Percentiles rank a stretch among this genome's conserved stretches.
phyloP scores from a whole-genome alignment of 2,888 invertebrate genomes.

The Trichogramma evanescens region DNA sequence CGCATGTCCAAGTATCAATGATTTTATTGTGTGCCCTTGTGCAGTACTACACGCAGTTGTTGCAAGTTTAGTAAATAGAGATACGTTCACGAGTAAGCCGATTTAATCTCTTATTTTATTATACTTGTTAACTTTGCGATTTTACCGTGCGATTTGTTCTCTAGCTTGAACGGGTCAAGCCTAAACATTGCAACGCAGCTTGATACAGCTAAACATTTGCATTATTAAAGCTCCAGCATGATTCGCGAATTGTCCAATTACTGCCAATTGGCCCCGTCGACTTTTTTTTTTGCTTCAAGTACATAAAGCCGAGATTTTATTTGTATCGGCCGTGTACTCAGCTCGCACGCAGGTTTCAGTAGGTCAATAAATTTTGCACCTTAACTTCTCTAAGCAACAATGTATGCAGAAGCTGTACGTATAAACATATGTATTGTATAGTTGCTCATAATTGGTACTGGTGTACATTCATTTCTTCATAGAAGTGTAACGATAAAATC shows the following conservation, averaged over 20 bases:
- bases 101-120: conserved; percentile 13
- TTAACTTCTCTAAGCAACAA: neutral
- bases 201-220: neutral
- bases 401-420: conserved; percentile 9
- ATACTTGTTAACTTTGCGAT: conserved; percentile 7
- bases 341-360: conserved; percentile 4
- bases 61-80: too few species aligned
- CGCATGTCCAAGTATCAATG: too few species aligned
- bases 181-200: neutral
- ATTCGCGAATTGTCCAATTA: conserved; percentile 18
- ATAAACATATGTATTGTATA: too few species aligned
- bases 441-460: too few species aligned
- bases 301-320: conserved; percentile 15
- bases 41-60: neutral
- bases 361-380: conserved; percentile 1
- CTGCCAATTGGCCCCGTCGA: conserved; percentile 10
- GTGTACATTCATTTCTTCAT: too few species aligned
- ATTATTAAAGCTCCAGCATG: neutral
- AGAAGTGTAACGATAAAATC: too few species aligned
- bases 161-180: neutral
- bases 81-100: neutral
- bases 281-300: conserved; percentile 9
- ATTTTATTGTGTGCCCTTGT: too few species aligned
- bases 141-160: conserved; percentile 11
- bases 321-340: neutral